Evolutionary conservation across 2,888 invertebrate genomes (phyloP).

Genomic region (Parnassius orleans): DNA sequence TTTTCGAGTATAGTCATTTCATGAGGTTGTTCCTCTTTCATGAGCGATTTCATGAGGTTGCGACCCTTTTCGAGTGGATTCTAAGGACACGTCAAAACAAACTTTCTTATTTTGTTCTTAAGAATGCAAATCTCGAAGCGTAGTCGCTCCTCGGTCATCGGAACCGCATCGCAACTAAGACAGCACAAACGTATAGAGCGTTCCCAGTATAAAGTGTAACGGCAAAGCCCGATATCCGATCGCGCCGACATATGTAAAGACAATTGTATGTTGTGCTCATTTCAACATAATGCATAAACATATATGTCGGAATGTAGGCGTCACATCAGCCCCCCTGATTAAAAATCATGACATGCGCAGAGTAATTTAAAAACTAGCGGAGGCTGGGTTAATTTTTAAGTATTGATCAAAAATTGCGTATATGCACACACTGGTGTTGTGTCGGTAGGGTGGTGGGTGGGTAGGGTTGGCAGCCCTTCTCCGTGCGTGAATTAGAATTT

Average conservation of each 20-base stretch:
- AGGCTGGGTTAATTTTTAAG: constrained; percentile 80
- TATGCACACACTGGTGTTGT: constrained; percentile 47
- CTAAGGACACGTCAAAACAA: too few species aligned
- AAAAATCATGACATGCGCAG: constrained; percentile 81
- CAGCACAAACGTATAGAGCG: constrained; percentile 7
- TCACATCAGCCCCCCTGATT: constrained; percentile 69
- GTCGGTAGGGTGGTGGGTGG: constrained; percentile 32
- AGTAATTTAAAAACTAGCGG: constrained; percentile 79
- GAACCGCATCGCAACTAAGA: not conserved
- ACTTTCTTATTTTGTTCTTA: too few species aligned
- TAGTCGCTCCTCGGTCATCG: not conserved
- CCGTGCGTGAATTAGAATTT: constrained; percentile 74
- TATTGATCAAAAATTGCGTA: constrained; percentile 81
- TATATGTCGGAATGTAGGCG: constrained; percentile 54
- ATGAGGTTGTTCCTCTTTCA: too few species aligned
- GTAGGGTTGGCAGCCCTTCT: constrained; percentile 34
- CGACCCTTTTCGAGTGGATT: too few species aligned
- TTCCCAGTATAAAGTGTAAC: constrained; percentile 13
- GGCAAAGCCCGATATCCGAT: constrained; percentile 32
- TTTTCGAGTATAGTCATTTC: too few species aligned
- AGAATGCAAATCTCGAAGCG: constrained; percentile 5
- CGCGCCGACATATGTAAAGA: constrained; percentile 37
- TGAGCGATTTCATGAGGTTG: too few species aligned
- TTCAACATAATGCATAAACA: constrained; percentile 47
- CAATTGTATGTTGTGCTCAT: constrained; percentile 46